A percentile compares a stretch with the other conserved stretches of the same genome.
Conservation (phyloP, 2,888 invertebrate species). For the Conomelus anceps region DNA sequence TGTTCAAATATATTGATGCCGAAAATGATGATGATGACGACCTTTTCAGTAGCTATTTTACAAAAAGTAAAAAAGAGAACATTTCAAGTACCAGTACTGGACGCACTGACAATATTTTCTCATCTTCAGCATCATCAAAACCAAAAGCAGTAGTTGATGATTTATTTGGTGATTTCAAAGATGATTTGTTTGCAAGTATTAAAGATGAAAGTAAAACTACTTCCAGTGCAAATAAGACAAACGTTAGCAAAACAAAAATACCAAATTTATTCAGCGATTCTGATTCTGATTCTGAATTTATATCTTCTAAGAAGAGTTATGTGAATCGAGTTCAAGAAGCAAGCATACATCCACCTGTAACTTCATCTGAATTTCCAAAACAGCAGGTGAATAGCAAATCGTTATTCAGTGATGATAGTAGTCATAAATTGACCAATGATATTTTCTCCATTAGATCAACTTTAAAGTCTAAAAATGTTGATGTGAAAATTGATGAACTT, state of each 20-base stretch:
- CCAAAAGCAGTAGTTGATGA: slow-evolving; percentile 5
- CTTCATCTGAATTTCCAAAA: background rate
- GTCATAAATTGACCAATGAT: background rate
- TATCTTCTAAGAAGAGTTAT: slow-evolving; percentile 15
- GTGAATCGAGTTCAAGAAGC: slow-evolving; percentile 10
- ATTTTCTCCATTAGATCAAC: background rate
- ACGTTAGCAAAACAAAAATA: background rate
- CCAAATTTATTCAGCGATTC: slow-evolving; percentile 2
- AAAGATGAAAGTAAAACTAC: background rate
- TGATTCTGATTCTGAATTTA: slow-evolving; percentile 21
- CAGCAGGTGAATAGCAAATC: background rate
- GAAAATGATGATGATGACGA: slow-evolving; percentile 2
- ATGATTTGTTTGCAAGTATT: slow-evolving; percentile 13
- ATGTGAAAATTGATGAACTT: background rate
- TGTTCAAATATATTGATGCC: background rate
- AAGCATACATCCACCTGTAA: background rate
- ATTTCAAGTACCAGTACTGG: background rate
- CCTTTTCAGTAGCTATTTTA: background rate
- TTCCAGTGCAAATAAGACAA: background rate
- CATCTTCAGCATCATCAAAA: background rate
- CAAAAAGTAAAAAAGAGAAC: background rate
- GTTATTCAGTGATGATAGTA: background rate
- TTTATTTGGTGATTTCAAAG: slow-evolving; percentile 15
- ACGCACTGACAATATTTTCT: background rate
- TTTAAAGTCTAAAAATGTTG: background rate